Conservation (phyloP, 2,797 vertebrate genomes). For the Leuciscus waleckii region DNA sequence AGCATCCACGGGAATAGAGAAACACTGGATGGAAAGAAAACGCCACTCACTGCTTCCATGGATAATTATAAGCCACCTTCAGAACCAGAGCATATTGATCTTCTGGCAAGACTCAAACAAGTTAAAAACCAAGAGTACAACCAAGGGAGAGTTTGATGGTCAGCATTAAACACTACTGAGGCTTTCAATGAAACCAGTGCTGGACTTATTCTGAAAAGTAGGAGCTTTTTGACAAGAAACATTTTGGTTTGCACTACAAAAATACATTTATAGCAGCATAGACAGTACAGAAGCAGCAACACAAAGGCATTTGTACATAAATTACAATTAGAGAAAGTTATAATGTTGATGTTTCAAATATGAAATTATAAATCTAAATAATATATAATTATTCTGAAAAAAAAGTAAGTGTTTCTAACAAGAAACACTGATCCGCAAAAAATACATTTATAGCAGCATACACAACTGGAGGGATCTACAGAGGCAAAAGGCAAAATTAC, state of each 20-base stretch:
- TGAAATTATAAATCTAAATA: background rate
- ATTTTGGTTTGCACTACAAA: constrained; percentile 25
- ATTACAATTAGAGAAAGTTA: background rate
- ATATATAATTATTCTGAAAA: background rate
- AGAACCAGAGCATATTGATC: constrained; percentile 66
- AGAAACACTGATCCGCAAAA: background rate
- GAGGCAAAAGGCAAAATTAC: background rate
- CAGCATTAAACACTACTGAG: constrained; percentile 36
- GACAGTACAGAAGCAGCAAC: background rate
- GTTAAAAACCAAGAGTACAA: constrained; percentile 44
- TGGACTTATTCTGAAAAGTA: constrained; percentile 21
- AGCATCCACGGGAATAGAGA: constrained; percentile 66
- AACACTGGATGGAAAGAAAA: constrained; percentile 64
- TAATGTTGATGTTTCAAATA: constrained; percentile 4
- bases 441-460: background rate
- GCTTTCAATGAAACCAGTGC: constrained; percentile 36
- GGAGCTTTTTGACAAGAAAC: constrained; percentile 32
- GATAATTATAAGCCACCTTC: constrained; percentile 77
- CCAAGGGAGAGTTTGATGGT: constrained; percentile 40
- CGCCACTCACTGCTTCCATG: constrained; percentile 65
- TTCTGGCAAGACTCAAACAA: constrained; percentile 56
- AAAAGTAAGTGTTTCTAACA: background rate
- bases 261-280: constrained; percentile 25
- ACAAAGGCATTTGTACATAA: background rate
- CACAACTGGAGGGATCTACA: background rate